Evolutionary conservation across 1,140 invertebrate genomes (phyloP).

Genomic region (Drosophila pseudoananassae): DNA sequence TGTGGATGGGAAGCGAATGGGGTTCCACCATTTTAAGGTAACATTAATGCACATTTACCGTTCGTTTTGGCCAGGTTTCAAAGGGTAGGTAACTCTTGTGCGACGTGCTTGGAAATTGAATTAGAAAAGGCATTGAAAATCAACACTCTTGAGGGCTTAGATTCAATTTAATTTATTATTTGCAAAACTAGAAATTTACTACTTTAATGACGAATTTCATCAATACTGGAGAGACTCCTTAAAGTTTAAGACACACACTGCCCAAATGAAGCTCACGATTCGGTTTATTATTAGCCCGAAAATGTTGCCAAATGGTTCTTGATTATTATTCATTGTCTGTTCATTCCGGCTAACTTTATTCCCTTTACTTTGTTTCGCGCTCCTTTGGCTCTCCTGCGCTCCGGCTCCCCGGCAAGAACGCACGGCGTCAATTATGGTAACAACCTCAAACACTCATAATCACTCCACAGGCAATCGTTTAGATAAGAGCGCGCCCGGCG

Average conservation of each 20-base stretch:
- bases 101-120: slow-evolving; percentile 50
- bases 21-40: slow-evolving; percentile 35
- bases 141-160: slow-evolving; percentile 7
- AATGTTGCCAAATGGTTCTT: slow-evolving; percentile 70
- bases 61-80: slow-evolving; percentile 5
- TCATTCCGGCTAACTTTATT: slow-evolving; percentile 43
- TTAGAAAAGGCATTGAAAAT: slow-evolving; percentile 37
- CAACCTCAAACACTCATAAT: slow-evolving; percentile 81
- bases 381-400: slow-evolving; percentile 7
- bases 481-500: slow-evolving; percentile 68
- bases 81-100: slow-evolving; percentile 3
- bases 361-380: slow-evolving; percentile 9
- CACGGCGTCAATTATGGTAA: slow-evolving; percentile 80
- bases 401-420: slow-evolving; percentile 39
- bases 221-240: not conserved
- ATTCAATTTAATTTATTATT: not conserved
- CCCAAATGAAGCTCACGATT: slow-evolving; percentile 4
- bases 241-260: not conserved
- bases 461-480: slow-evolving; percentile 82
- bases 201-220: not conserved
- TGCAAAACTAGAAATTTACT: not conserved
- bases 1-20: not conserved
- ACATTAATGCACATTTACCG: slow-evolving; percentile 40
- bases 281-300: slow-evolving; percentile 67
- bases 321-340: slow-evolving; percentile 79